Percentiles rank a stretch among this genome's conserved stretches.
Conservation (phyloP, 1,140 invertebrate species). For the Cyphomyrmex costatus region DNA sequence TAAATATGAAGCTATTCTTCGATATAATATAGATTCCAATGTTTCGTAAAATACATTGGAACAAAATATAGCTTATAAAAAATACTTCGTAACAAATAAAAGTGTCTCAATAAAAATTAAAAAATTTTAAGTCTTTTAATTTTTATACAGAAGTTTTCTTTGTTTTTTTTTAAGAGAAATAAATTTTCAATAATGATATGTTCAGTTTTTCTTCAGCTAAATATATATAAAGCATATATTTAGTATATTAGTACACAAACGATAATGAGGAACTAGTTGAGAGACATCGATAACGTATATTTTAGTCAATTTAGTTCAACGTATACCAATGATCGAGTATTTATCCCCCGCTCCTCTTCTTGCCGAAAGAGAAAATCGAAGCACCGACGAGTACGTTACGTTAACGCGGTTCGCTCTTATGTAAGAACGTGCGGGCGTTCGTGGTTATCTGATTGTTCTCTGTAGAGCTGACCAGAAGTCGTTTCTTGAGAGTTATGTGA, state of each 20-base stretch:
- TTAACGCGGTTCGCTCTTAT: slow-evolving; percentile 58
- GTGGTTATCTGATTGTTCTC: slow-evolving; percentile 72
- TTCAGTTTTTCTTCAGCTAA: not conserved
- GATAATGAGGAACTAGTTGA: not conserved
- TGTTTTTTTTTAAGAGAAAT: not conserved
- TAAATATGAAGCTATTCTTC: not conserved
- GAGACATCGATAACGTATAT: not conserved
- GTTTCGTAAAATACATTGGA: not conserved
- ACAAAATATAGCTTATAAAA: not conserved
- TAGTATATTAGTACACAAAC: not conserved
- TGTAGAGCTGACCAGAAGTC: slow-evolving; percentile 63
- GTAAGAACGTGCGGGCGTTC: slow-evolving; percentile 71
- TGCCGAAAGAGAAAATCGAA: slow-evolving; percentile 55
- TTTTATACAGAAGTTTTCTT: not conserved
- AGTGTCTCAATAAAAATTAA: not conserved
- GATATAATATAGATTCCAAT: not conserved
- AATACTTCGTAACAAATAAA: not conserved
- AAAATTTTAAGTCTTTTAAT: not conserved
- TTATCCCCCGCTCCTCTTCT: slow-evolving; percentile 20
- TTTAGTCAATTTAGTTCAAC: not conserved
- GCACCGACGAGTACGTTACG: not conserved
- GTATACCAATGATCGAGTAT: slow-evolving; percentile 1
- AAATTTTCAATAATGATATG: not conserved
- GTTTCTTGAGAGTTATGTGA: slow-evolving; percentile 71
- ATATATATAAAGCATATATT: not conserved